phyloP scores from a whole-genome alignment of 2,888 invertebrate genomes.

The Drosophila emarginata region DNA sequence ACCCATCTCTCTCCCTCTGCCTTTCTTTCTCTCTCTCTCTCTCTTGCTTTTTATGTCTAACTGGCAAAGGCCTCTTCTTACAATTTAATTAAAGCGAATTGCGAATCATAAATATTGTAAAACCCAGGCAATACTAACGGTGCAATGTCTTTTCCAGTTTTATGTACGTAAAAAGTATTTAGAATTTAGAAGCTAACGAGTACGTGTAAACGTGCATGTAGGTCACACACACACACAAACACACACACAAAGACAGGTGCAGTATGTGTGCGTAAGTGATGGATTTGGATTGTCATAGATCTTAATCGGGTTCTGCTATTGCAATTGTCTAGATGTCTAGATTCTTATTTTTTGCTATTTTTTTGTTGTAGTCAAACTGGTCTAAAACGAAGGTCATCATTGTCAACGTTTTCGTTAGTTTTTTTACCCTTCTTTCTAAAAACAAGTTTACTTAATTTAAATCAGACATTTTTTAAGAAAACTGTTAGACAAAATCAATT shows the following conservation, averaged over 20 bases:
- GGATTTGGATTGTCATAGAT: slow-evolving; percentile 15
- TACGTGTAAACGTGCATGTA: background rate
- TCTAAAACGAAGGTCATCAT: slow-evolving; percentile 57
- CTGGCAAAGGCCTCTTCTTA: slow-evolving; percentile 21
- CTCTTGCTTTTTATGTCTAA: background rate
- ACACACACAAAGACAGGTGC: background rate
- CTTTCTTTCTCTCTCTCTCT: slow-evolving; percentile 14
- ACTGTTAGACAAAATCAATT: too few species aligned
- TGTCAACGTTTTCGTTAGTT: background rate
- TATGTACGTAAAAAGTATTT: background rate
- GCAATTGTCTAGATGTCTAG: slow-evolving; percentile 20
- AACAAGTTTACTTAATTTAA: background rate
- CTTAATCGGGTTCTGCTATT: background rate
- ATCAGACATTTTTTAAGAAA: background rate
- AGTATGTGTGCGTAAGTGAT: background rate
- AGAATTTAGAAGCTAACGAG: background rate
- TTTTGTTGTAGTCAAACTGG: slow-evolving; percentile 47
- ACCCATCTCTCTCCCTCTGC: background rate
- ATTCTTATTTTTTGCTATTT: background rate
- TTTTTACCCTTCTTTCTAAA: background rate
- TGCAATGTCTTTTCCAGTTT: background rate
- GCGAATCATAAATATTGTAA: slow-evolving; percentile 74
- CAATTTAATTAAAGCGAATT: slow-evolving; percentile 73
- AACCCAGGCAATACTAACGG: slow-evolving; percentile 38
- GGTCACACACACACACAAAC: slow-evolving; percentile 1